A percentile compares a stretch with the other conserved stretches of the same genome.
Evolutionary conservation across 1,140 invertebrate species (phyloP).

Genomic region (Saccostrea echinata): DNA sequence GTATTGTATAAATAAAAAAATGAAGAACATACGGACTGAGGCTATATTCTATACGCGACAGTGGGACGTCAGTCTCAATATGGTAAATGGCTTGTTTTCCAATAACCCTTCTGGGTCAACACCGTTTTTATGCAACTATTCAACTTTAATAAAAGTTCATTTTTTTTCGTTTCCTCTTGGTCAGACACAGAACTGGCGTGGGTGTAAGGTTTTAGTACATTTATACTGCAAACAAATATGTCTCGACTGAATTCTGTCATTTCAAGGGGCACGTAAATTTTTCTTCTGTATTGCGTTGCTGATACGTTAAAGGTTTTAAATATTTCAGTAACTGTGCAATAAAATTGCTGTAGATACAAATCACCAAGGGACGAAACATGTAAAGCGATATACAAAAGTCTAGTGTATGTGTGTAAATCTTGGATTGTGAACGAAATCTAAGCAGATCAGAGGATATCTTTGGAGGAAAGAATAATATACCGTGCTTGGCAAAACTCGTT

Average conservation of each 20-base stretch:
- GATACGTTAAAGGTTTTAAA: neutral
- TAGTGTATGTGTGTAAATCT: neutral
- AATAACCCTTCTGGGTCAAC: too few relatives aligned
- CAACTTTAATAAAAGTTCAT: neutral
- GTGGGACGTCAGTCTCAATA: too few relatives aligned
- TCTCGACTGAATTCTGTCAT: neutral
- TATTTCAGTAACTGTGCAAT: conserved; percentile 11
- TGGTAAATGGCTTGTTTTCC: too few relatives aligned
- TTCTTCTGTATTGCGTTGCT: neutral
- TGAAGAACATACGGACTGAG: too few relatives aligned
- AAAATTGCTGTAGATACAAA: neutral
- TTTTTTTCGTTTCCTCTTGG: neutral
- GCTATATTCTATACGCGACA: too few relatives aligned
- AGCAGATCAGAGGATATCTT: neutral
- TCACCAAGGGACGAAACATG: neutral
- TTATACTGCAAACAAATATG: neutral
- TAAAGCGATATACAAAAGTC: neutral
- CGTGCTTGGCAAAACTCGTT: neutral
- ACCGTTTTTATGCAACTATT: neutral
- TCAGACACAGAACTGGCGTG: neutral
- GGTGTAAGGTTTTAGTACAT: neutral
- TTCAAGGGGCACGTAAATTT: neutral
- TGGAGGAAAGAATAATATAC: neutral
- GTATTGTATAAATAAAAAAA: too few relatives aligned
- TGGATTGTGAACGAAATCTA: too few relatives aligned